Conservation (phyloP, 2,888 invertebrate genomes). For the Altica lythri region DNA sequence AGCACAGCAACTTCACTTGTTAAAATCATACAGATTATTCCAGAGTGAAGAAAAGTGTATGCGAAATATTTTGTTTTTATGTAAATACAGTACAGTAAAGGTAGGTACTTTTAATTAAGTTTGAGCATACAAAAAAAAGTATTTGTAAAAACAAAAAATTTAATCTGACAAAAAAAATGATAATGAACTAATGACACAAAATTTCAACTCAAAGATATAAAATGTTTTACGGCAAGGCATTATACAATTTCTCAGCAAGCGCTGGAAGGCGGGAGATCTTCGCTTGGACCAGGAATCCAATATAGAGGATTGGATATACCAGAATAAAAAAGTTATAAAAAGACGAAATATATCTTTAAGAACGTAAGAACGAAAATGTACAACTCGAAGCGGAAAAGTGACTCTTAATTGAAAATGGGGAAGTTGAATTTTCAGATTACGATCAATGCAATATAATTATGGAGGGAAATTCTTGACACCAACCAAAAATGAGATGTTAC, state of each 20-base stretch:
- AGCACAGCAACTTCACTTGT: too few species aligned
- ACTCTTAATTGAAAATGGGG: slow-evolving; percentile 21
- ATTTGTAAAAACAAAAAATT: too few species aligned
- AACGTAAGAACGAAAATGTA: slow-evolving; percentile 12
- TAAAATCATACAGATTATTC: too few species aligned
- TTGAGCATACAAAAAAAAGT: too few species aligned
- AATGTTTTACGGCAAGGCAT: slow-evolving; percentile 40
- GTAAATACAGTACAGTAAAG: too few species aligned
- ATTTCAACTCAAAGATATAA: slow-evolving; percentile 36
- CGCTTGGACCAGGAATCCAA: slow-evolving; percentile 35
- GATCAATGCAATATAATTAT: too few species aligned
- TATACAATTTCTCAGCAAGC: slow-evolving; percentile 41
- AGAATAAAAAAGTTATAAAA: slow-evolving; percentile 43
- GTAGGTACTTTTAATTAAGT: too few species aligned
- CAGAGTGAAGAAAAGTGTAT: too few species aligned
- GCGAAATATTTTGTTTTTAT: too few species aligned
- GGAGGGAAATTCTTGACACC: too few species aligned
- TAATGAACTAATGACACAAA: slow-evolving; percentile 41
- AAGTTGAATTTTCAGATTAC: slow-evolving; percentile 3
- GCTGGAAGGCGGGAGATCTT: slow-evolving; percentile 13
- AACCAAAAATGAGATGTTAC: too few species aligned
- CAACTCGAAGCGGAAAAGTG: slow-evolving; percentile 19
- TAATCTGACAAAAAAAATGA: slow-evolving; percentile 12
- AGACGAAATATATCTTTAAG: slow-evolving; percentile 35
- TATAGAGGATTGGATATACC: slow-evolving; percentile 43